A percentile compares a stretch with the other conserved stretches of the same genome.
Conservation (phyloP, 2,113 vertebrate genomes). For the Rafetus swinhoei region DNA sequence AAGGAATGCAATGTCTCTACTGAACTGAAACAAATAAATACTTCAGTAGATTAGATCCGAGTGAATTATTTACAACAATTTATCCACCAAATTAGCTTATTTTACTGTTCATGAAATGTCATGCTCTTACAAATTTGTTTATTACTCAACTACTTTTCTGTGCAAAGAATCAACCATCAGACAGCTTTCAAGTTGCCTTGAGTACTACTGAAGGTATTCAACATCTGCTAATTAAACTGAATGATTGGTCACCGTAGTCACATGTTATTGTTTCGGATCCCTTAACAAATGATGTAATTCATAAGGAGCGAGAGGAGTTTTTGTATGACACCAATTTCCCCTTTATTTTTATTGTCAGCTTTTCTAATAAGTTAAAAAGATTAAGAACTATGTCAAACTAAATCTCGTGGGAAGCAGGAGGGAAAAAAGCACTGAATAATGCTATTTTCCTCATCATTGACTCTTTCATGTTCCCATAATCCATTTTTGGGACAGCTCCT, state of each 20-base stretch:
- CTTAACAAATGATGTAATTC: neutral
- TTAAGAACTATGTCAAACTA: neutral
- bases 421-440: neutral
- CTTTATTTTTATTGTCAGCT: slow-evolving; percentile 20
- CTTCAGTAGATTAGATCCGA: neutral
- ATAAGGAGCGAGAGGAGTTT: neutral
- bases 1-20: neutral
- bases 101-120: neutral
- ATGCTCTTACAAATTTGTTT: neutral
- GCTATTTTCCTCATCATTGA: slow-evolving; percentile 54
- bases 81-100: neutral
- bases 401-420: neutral
- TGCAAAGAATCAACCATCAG: neutral
- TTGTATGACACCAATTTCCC: neutral
- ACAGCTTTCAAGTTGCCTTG: neutral
- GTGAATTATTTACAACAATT: neutral
- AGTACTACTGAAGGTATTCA: neutral
- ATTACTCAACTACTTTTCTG: neutral
- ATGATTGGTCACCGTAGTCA: neutral
- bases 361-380: slow-evolving; percentile 32
- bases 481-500: slow-evolving; percentile 35
- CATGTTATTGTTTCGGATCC: neutral
- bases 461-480: slow-evolving; percentile 30
- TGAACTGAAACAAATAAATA: neutral
- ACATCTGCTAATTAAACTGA: neutral